A percentile compares a stretch with the other conserved stretches of the same genome.
phyloP scores from a whole-genome alignment of 2,888 invertebrate species.

The Chymomyza amoena region DNA sequence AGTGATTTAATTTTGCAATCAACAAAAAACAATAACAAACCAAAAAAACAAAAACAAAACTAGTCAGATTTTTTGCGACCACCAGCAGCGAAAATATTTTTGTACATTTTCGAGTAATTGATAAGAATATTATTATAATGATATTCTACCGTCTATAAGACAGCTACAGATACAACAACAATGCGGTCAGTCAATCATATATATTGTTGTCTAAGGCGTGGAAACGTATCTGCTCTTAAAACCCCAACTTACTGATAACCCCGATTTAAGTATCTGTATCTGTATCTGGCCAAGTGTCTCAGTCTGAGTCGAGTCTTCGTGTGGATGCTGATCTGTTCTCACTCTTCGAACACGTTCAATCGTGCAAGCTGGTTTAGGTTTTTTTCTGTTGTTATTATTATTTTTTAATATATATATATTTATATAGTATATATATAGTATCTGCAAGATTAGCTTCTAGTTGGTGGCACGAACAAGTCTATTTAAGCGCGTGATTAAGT shows the following conservation, averaged over 20 bases:
- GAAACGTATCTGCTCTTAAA: neutral
- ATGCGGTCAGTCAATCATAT: neutral
- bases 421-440: slow-evolving; percentile 8
- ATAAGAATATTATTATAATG: slow-evolving; percentile 25
- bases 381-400: slow-evolving; percentile 40
- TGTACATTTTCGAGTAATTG: neutral
- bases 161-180: neutral
- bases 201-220: neutral
- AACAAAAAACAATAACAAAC: neutral
- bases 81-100: slow-evolving; percentile 27
- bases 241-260: slow-evolving; percentile 36
- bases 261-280: slow-evolving; percentile 19
- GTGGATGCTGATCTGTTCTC: neutral
- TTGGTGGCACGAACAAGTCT: slow-evolving; percentile 48
- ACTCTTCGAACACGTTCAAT: neutral
- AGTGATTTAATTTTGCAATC: slow-evolving; percentile 21
- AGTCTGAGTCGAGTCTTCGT: too few species aligned
- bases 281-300: neutral
- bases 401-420: slow-evolving; percentile 15
- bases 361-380: slow-evolving; percentile 45
- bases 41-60: slow-evolving; percentile 5
- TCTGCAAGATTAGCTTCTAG: slow-evolving; percentile 41
- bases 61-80: slow-evolving; percentile 24
- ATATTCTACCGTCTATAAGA: neutral
- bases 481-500: slow-evolving; percentile 62